A percentile compares a stretch with the other conserved stretches of the same genome.
phyloP scores from a whole-genome alignment of 2,113 vertebrate genomes.

The Scomber colias region DNA sequence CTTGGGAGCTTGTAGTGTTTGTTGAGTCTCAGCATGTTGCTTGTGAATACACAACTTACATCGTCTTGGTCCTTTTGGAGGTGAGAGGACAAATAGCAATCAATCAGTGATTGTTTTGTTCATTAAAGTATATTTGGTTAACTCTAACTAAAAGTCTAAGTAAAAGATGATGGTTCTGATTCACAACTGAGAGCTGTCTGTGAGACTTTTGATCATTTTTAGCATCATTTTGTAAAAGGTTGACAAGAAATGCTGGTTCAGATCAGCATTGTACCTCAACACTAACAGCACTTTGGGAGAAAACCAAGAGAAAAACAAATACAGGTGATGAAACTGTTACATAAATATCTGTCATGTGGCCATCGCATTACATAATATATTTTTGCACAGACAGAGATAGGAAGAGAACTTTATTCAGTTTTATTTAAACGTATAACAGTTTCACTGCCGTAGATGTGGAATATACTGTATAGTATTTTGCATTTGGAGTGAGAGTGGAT shows the following conservation, averaged over 20 bases:
- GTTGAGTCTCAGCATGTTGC: not conserved
- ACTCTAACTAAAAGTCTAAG: not conserved
- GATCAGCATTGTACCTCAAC: not conserved
- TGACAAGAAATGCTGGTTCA: not conserved
- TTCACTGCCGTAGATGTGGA: not conserved
- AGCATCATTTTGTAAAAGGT: not conserved
- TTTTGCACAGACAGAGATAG: not conserved
- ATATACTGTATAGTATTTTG: not conserved
- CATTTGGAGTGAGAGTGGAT: slow-evolving; percentile 57
- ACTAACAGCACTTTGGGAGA: not conserved
- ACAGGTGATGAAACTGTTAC: not conserved
- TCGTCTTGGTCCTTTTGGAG: not conserved
- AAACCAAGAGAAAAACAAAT: not conserved
- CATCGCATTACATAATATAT: not conserved
- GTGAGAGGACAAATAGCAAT: not conserved
- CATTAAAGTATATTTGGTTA: not conserved
- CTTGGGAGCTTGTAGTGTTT: not conserved
- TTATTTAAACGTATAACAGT: not conserved
- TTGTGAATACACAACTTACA: slow-evolving; percentile 7
- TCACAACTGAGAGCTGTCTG: not conserved
- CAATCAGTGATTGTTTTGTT: not conserved
- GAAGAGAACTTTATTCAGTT: not conserved
- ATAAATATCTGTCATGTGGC: not conserved
- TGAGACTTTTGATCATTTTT: not conserved
- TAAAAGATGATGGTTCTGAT: not conserved